Conservation (phyloP, 2,888 invertebrate species). For the Drosophila tanythrix region DNA sequence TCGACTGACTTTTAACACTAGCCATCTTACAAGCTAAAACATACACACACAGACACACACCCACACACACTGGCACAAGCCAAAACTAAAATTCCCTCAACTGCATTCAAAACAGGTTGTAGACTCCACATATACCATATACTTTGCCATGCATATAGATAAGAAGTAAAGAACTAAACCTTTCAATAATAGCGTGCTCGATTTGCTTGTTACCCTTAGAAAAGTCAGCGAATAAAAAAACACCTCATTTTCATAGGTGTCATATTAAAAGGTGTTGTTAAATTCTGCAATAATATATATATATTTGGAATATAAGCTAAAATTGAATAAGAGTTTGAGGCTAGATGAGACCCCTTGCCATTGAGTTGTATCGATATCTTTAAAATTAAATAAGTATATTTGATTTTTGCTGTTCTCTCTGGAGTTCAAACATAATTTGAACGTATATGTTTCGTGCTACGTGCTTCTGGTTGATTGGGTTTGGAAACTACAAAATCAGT, state of each 20-base stretch:
- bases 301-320: not conserved
- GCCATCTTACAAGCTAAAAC: constrained; percentile 5
- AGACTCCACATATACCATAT: constrained; percentile 34
- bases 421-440: not conserved
- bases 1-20: constrained; percentile 63
- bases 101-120: constrained; percentile 28
- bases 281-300: no score
- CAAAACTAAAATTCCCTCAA: constrained; percentile 13
- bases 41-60: constrained; percentile 4
- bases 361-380: not conserved
- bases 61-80: not conserved
- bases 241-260: not conserved
- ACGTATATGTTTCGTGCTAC: not conserved
- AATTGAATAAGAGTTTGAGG: not conserved
- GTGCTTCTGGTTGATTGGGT: not conserved
- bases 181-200: not conserved
- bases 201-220: not conserved
- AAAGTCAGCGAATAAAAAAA: not conserved
- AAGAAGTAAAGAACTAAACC: not conserved
- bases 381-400: not conserved
- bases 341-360: not conserved
- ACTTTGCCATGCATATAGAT: constrained; percentile 1
- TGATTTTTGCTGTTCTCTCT: not conserved
- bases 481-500: not conserved
- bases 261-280: not conserved